phyloP scores from a whole-genome alignment of 2,888 invertebrate species.

The Tipula vernalis region DNA sequence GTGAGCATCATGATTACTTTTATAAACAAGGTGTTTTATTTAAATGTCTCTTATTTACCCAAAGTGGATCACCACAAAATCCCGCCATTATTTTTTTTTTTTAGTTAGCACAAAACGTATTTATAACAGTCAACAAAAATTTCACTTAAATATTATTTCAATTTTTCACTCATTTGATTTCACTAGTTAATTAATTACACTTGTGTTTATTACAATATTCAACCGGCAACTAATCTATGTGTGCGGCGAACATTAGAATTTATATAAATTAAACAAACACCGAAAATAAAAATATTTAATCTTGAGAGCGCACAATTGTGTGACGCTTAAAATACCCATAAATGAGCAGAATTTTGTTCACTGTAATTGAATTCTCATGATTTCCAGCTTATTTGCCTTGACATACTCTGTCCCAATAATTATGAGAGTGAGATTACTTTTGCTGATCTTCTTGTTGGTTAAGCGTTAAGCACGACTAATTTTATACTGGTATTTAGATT shows the following conservation, averaged over 20 bases:
- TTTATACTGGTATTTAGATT: neutral
- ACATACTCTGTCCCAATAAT: neutral
- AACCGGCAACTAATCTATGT: neutral
- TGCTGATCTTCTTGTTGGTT: neutral
- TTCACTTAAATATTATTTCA: neutral
- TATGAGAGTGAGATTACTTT: neutral
- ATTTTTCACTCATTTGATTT: neutral
- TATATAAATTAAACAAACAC: neutral
- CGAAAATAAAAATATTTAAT: neutral
- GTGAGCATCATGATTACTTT: neutral
- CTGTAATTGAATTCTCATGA: neutral
- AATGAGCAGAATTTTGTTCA: neutral
- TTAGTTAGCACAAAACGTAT: neutral
- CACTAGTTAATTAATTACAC: neutral
- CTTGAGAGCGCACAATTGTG: neutral
- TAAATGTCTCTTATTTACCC: constrained; percentile 13
- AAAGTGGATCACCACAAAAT: constrained; percentile 13
- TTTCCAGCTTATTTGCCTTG: neutral
- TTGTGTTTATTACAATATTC: neutral
- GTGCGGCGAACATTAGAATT: neutral
- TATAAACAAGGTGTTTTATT: no score
- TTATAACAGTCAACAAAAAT: neutral
- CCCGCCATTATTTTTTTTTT: constrained; percentile 6
- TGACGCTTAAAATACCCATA: neutral
- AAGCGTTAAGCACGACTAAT: neutral